Evolutionary conservation across 2,888 invertebrate genomes (phyloP).

Genomic region (Protodeltote pygarga): DNA sequence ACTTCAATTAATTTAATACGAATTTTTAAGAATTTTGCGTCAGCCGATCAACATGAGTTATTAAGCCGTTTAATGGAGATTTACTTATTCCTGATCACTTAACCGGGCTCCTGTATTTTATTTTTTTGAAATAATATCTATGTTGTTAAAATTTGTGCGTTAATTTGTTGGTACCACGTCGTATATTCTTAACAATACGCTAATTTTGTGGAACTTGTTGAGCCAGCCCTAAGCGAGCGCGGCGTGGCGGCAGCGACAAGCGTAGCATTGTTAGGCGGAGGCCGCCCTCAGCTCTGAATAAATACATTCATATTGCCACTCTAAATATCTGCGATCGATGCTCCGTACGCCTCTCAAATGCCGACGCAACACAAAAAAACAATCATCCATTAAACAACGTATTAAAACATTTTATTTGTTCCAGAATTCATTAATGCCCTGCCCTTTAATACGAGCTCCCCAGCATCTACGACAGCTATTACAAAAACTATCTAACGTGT

Average conservation of each 20-base stretch:
- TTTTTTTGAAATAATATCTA: too few species aligned
- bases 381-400: conserved; percentile 52
- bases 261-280: conserved; percentile 85
- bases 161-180: neutral
- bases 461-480: conserved; percentile 1
- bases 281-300: conserved; percentile 84
- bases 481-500: conserved; percentile 9
- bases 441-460: conserved; percentile 8
- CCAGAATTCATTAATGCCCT: conserved; percentile 25
- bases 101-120: too few species aligned
- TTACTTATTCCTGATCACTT: too few species aligned
- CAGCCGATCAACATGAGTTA: too few species aligned
- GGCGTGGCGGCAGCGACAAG: conserved; percentile 78
- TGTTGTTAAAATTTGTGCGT: neutral
- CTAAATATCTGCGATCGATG: conserved; percentile 81
- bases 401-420: conserved; percentile 47
- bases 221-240: conserved; percentile 67
- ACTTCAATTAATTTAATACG: too few species aligned
- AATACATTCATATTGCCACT: conserved; percentile 87
- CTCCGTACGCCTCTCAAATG: conserved; percentile 59
- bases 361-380: conserved; percentile 60
- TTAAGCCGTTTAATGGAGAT: too few species aligned
- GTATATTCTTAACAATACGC: conserved; percentile 14
- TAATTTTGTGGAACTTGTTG: conserved; percentile 35
- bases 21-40: too few species aligned